Base-by-base conservation (phyloP, 2,113 vertebrate genomes). In the Campylomormyrus numenius region DNA sequence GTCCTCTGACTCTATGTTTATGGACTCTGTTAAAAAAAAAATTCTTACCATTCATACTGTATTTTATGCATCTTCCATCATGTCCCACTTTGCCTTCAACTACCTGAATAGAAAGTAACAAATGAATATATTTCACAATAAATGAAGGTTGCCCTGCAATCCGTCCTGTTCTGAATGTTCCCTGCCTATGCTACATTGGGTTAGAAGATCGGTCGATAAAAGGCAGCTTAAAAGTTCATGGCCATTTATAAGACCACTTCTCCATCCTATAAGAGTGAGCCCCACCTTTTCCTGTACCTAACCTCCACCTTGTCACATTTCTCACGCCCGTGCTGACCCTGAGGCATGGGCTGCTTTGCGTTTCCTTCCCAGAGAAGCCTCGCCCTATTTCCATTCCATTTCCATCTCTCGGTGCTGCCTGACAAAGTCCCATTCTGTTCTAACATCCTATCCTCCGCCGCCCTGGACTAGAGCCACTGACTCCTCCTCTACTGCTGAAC, bases 1-100 rank as follows among this genome's bases (percentile, higher is more conserved):
- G 62, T 11, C 24, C n/a, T 27, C n/a, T 11, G n/a, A 66, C 62
- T 66, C 62, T 9, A 66, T 27, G n/a, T 27, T 66, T n/a, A n/a
- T 6, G 3, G 62, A 66, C n/a, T 66, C 62, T 66, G n/a, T n/a
- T 62, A 62, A 66, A 66, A 66, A 62, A 49, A 49, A 2, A 49
- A 58, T 39, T 31, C 87, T 89, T 45, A 93, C 92, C 91, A 15
- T 93, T 93, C 35, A 91, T 86, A n/a, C 52, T 91, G 85, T 93
- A 93, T 83, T 90, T 91, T 49, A 93, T 56, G 2, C 21, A 39
- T n/a, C 83, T 90, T 50, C 89, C 91, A 62, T 93, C 31, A 10
- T 21, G 46, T 15, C 91, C 91, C 53, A 91, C 91, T 80, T 91
- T 91, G 4, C 92, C 89, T 49, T 91, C 91, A 0, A 53, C 58